These are phyloP conservation scores for Sminthurides aquaticus DNA, from an alignment of 2,888 invertebrate species.

Conservation along the genomic window DNA sequence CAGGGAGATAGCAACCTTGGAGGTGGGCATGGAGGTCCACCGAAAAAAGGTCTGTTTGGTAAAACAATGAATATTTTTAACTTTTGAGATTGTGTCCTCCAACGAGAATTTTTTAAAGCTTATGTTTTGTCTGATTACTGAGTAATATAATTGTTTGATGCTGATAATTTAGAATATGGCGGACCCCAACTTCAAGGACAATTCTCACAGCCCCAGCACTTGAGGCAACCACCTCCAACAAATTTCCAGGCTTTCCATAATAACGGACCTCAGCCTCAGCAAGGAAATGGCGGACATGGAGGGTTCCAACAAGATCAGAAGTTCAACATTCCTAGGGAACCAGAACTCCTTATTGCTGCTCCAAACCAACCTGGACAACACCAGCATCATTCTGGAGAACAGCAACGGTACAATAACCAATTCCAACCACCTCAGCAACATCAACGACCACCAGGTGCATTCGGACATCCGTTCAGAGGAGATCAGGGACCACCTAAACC, in stretches of 20 bases:
- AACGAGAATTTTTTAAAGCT: background rate
- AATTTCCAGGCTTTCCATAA: slow-evolving; percentile 5
- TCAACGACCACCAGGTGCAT: slow-evolving; percentile 22
- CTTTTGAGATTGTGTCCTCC: background rate
- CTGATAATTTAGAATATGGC: background rate
- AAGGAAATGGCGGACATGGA: slow-evolving; percentile 8
- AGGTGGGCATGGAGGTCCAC: background rate
- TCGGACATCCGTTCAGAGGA: slow-evolving; percentile 14
- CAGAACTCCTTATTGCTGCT: slow-evolving; percentile 23
- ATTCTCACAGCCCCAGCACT: slow-evolving; percentile 21
- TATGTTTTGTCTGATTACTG: too few species aligned
- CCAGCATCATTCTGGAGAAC: slow-evolving; percentile 25
- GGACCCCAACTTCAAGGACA: slow-evolving; percentile 28
- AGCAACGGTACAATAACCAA: slow-evolving; percentile 26
- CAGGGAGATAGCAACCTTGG: slow-evolving; percentile 19
- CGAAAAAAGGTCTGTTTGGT: background rate
- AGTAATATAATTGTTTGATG: too few species aligned
- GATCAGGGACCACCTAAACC: slow-evolving; percentile 26
- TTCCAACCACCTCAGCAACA: slow-evolving; percentile 17
- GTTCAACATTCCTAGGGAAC: slow-evolving; percentile 11
- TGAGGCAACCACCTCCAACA: slow-evolving; percentile 19
- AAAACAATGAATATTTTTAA: background rate
- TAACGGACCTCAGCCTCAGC: slow-evolving; percentile 7
- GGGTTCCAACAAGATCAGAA: slow-evolving; percentile 1
- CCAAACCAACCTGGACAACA: slow-evolving; percentile 24